Evolutionary conservation across 2,797 vertebrate species (phyloP).

Genomic region (Perodicticus potto): DNA sequence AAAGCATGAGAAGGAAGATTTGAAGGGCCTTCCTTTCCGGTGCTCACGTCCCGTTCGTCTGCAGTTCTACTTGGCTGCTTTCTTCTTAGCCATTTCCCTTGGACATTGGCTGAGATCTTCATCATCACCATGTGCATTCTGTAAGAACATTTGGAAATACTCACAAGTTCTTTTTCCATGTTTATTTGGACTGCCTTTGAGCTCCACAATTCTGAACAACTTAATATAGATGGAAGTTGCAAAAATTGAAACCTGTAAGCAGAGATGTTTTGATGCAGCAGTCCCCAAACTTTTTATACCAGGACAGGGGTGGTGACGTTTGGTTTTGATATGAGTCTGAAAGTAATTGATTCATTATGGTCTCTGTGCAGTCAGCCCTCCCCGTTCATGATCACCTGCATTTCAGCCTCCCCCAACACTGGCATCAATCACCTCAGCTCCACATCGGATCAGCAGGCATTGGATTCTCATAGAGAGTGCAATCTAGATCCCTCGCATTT

Average conservation of each 20-base stretch:
- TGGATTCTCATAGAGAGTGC: no score
- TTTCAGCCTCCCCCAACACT: no score
- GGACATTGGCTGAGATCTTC: neutral
- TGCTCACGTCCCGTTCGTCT: accelerated
- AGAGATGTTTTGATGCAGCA: neutral
- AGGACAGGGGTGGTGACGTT: no score
- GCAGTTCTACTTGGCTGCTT: neutral
- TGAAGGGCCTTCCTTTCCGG: neutral
- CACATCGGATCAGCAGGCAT: no score
- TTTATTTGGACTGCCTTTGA: neutral
- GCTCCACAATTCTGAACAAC: neutral
- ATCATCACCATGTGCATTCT: no score
- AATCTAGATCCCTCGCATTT: no score
- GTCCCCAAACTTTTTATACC: no score
- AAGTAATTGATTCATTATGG: no score
- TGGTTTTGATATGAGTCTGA: no score
- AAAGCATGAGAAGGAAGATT: neutral
- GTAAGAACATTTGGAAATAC: neutral
- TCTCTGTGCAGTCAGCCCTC: no score
- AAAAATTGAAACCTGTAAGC: neutral
- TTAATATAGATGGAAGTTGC: neutral
- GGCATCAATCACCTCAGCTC: no score
- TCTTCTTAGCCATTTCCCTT: neutral
- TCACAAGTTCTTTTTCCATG: neutral
- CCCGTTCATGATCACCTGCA: no score